Evolutionary conservation across 1,140 invertebrate genomes (phyloP).

Genomic region (Calliphora vicina): DNA sequence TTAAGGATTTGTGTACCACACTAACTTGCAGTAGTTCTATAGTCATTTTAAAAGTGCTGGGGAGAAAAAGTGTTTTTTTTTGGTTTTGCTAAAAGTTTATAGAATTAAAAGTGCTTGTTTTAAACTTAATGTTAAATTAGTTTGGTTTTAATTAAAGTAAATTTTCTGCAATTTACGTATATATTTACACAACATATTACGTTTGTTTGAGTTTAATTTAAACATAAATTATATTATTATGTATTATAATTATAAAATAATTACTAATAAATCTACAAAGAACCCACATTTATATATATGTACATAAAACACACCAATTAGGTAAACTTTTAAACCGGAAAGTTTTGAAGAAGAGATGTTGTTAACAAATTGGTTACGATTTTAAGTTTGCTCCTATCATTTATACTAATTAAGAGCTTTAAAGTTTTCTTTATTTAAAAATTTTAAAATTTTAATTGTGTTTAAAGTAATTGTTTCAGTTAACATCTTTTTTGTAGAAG

Average conservation of each 20-base stretch:
- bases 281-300: conserved; percentile 20
- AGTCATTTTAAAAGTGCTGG: background rate
- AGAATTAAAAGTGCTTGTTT: background rate
- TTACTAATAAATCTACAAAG: conserved; percentile 42
- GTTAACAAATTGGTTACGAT: no score
- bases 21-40: no score
- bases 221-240: conserved; percentile 21
- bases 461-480: no score
- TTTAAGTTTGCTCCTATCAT: no score
- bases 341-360: no score
- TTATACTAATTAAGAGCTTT: no score
- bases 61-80: background rate
- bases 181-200: conserved; percentile 40
- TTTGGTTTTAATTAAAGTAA: background rate
- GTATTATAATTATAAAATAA: conserved; percentile 42
- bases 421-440: no score
- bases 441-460: no score
- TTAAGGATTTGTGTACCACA: no score
- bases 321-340: background rate
- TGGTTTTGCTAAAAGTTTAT: background rate
- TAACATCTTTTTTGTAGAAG: no score
- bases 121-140: background rate
- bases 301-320: conserved; percentile 4
- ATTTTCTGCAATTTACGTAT: conserved; percentile 39
- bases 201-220: conserved; percentile 16